A percentile compares a stretch with the other conserved stretches of the same genome.
Evolutionary conservation across 2,888 invertebrate genomes (phyloP).

Genomic region (Protodeltote pygarga): DNA sequence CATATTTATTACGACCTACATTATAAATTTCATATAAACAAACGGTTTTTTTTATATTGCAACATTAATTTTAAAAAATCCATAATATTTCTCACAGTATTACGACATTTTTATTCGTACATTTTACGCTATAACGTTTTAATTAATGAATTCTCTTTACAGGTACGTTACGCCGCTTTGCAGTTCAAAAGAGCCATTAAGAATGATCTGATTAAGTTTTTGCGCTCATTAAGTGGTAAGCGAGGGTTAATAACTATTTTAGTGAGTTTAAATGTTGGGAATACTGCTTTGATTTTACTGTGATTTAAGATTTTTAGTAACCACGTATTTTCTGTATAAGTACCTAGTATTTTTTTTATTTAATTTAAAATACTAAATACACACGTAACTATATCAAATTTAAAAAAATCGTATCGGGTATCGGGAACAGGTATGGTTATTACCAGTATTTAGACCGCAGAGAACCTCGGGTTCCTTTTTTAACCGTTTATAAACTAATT

Average conservation of each 20-base stretch:
- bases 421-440: too few species aligned
- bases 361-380: too few species aligned
- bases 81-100: constrained; percentile 4
- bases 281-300: neutral
- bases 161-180: constrained; percentile 59
- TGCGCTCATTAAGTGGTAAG: constrained; percentile 40
- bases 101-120: constrained; percentile 24
- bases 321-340: neutral
- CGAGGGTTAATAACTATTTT: constrained; percentile 29
- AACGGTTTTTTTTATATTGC: constrained; percentile 12
- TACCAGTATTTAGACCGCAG: too few species aligned
- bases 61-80: constrained; percentile 20
- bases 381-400: too few species aligned
- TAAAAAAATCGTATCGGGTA: too few species aligned
- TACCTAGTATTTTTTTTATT: too few species aligned
- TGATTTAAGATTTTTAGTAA: neutral
- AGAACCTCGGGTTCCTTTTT: too few species aligned
- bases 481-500: too few species aligned
- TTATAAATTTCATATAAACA: too few species aligned
- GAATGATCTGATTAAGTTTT: constrained; percentile 37
- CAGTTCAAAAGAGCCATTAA: constrained; percentile 37
- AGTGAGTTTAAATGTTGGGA: constrained; percentile 3
- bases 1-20: too few species aligned
- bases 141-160: constrained; percentile 61
- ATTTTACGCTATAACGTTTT: constrained; percentile 40